phyloP scores from a whole-genome alignment of 2,888 invertebrate species.

The Dasysyrphus tricinctus region DNA sequence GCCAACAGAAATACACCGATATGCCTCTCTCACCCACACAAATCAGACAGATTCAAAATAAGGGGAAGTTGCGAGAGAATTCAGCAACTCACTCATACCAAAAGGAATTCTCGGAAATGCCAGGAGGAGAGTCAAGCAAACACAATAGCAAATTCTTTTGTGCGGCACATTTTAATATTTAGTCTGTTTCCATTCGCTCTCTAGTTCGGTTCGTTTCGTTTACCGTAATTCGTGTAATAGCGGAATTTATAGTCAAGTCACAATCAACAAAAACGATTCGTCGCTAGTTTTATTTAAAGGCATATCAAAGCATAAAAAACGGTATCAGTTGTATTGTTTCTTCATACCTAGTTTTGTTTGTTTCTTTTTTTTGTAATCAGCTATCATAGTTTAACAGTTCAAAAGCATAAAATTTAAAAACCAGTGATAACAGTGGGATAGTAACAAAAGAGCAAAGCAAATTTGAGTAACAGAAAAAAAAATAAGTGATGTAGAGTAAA shows the following conservation, averaged over 20 bases:
- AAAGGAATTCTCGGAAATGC: constrained; percentile 73
- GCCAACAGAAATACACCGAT: constrained; percentile 53
- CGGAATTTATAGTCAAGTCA: constrained; percentile 59
- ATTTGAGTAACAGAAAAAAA: constrained; percentile 18
- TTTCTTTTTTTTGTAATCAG: constrained; percentile 28
- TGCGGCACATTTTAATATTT: constrained; percentile 54
- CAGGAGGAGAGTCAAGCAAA: constrained; percentile 44
- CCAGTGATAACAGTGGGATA: constrained; percentile 57
- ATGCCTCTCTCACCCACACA: constrained; percentile 44
- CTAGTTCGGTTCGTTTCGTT: constrained; percentile 77
- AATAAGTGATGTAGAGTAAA: constrained; percentile 52
- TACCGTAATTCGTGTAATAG: constrained; percentile 36
- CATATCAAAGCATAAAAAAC: constrained; percentile 23
- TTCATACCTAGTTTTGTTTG: constrained; percentile 21
- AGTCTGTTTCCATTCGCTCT: constrained; percentile 80
- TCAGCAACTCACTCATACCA: constrained; percentile 58
- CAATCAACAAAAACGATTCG: constrained; percentile 54
- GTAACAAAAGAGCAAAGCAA: constrained; percentile 16
- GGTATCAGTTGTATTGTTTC: constrained; percentile 46
- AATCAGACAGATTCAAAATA: constrained; percentile 37
- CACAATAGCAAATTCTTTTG: constrained; percentile 63
- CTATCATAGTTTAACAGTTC: constrained; percentile 32
- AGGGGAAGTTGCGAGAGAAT: constrained; percentile 55
- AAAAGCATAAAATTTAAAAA: constrained; percentile 17
- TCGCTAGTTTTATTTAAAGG: constrained; percentile 25